Evolutionary conservation across 1,140 invertebrate genomes (phyloP).

Genomic region (Chionoecetes opilio): DNA sequence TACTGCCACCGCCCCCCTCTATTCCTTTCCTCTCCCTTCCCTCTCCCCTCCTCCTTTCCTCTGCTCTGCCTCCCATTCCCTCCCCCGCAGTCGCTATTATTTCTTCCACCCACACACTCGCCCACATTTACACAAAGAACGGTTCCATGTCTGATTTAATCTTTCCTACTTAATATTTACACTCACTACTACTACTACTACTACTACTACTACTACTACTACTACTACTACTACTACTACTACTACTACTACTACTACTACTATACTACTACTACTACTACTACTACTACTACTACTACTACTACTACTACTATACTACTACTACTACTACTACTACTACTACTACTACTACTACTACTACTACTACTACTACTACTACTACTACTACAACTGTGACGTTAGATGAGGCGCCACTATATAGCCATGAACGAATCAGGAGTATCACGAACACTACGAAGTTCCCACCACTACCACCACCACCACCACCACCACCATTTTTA

Average conservation of each 20-base stretch:
- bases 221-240: constrained; percentile 29
- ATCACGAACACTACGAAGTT: too few species aligned
- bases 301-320: background rate
- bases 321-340: too few species aligned
- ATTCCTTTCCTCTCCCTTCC: too few species aligned
- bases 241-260: constrained; percentile 10
- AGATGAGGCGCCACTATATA: too few species aligned
- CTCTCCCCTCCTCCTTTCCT: too few species aligned
- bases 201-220: constrained; percentile 29
- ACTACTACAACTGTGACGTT: too few species aligned
- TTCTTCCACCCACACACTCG: background rate
- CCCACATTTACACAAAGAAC: background rate
- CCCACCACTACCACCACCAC: too few species aligned
- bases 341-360: too few species aligned
- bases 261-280: constrained; percentile 15
- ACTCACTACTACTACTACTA: constrained; percentile 1
- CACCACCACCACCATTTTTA: too few species aligned
- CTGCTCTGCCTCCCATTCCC: background rate
- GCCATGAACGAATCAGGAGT: too few species aligned
- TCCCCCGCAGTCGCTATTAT: background rate
- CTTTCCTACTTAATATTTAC: background rate
- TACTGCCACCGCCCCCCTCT: too few species aligned
- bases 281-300: background rate
- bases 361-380: too few species aligned
- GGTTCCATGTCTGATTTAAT: background rate